A percentile compares a stretch with the other conserved stretches of the same genome.
Evolutionary conservation across 2,888 invertebrate species (phyloP).

Genomic region (Drosophila lutescens): DNA sequence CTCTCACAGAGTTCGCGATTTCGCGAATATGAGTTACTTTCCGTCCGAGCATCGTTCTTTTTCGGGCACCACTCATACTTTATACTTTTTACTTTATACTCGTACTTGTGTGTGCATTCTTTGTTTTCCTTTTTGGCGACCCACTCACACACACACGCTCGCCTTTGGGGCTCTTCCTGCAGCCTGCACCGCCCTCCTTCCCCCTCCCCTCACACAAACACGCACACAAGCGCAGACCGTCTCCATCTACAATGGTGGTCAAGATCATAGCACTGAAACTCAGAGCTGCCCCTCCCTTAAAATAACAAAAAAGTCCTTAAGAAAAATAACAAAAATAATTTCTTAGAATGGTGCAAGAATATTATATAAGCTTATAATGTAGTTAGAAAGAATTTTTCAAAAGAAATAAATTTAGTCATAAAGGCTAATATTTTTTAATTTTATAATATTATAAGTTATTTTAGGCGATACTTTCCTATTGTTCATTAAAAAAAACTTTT

Average conservation of each 20-base stretch:
- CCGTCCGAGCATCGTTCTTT: conserved; percentile 65
- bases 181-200: conserved; percentile 60
- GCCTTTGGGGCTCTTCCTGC: conserved; percentile 58
- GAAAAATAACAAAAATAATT: too few species aligned
- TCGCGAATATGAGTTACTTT: conserved; percentile 67
- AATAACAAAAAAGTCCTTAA: too few species aligned
- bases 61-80: conserved; percentile 40
- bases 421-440: too few species aligned
- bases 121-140: conserved; percentile 53
- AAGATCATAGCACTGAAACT: not conserved
- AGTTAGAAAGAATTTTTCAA: too few species aligned
- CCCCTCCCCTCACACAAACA: not conserved
- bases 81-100: conserved; percentile 33
- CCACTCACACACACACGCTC: conserved; percentile 34
- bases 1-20: conserved; percentile 10
- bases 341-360: too few species aligned
- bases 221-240: not conserved
- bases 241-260: not conserved
- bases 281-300: too few species aligned
- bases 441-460: too few species aligned
- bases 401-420: too few species aligned
- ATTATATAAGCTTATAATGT: too few species aligned
- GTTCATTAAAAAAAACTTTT: too few species aligned
- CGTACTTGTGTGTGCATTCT: conserved; percentile 40
- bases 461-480: too few species aligned